Evolutionary conservation across 1,140 invertebrate genomes (phyloP), one percentile per base, ranked within the genome.

Genomic region (Colletes gigas): DNA sequence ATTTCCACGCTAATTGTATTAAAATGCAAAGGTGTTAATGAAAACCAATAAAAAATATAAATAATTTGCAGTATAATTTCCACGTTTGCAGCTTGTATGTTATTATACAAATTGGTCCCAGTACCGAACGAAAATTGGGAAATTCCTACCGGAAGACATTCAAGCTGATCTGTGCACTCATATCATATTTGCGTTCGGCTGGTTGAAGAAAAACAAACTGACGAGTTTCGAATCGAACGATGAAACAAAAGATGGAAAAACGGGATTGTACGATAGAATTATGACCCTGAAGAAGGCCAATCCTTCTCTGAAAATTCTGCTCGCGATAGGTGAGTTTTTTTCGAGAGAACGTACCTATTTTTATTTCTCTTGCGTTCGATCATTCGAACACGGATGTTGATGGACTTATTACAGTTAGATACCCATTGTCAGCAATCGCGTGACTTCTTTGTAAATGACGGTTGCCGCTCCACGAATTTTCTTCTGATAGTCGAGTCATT

Each of bases 71-170:
- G 44, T 17, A 6, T 4, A 47, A 19, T 50, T 65, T 52, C 21
- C 6, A 39, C 74, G 54, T 63, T 66, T 44, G 5, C 71, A 97
- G 95, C 94, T 98, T 73, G 98, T 98, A 2, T 99, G 98, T 91
- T 99, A 99, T 92, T 99, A 98, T 93, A 99, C 98, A 21, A 99
- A 99, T 94, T 99, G 98, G 98, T 98, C 98, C 0, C 98, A 99
- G 90, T 99, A 99, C 91, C 94, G 98, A 71, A 96, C 96, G 0
- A 99, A 98, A 91, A 94, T 97, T 75, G 98, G 98, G 50, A 99
- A 99, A 94, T 99, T 98, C 93, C 90, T 96, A 52, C 98, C 98
- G 0, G 98, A 99, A 94, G 98, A 99, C 91, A 99, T 99, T 81
- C 96, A 98, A 75, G 97, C 98, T 3, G 97, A 98, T 92, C 94